Evolutionary conservation across 1,140 invertebrate species (phyloP).

Genomic region (Diabrotica virgifera): DNA sequence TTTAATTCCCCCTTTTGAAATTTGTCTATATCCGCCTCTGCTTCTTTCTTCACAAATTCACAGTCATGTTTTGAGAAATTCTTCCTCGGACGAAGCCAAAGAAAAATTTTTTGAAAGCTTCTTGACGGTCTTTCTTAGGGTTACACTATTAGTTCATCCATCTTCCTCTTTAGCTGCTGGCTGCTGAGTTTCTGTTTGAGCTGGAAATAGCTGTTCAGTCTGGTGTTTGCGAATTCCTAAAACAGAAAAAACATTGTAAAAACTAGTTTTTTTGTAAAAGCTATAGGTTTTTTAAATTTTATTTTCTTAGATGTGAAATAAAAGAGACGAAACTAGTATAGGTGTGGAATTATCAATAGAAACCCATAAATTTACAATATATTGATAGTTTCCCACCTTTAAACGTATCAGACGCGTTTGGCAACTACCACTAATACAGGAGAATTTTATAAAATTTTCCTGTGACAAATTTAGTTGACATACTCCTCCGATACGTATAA

Average conservation of each 20-base stretch:
- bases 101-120: neutral
- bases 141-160: conserved; percentile 24
- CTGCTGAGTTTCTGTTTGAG: conserved; percentile 52
- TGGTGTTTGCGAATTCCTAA: conserved; percentile 51
- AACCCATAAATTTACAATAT: too few relatives aligned
- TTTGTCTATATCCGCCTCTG: conserved; percentile 11
- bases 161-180: conserved; percentile 31
- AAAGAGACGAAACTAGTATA: too few relatives aligned
- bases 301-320: too few relatives aligned
- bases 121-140: neutral
- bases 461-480: too few relatives aligned
- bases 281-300: too few relatives aligned
- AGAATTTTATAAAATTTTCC: too few relatives aligned
- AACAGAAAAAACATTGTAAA: conserved; percentile 15
- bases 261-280: neutral
- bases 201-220: conserved; percentile 40
- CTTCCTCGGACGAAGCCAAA: conserved; percentile 17
- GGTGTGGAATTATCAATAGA: too few relatives aligned
- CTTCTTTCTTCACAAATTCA: conserved; percentile 24
- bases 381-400: too few relatives aligned
- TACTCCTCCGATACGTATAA: too few relatives aligned
- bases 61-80: conserved; percentile 22
- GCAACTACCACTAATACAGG: too few relatives aligned
- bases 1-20: too few relatives aligned
- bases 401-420: too few relatives aligned